Percentiles rank a stretch among this genome's conserved stretches.
Evolutionary conservation across 2,797 vertebrate genomes (phyloP).

Genomic region (Myripristis jacobus): DNA sequence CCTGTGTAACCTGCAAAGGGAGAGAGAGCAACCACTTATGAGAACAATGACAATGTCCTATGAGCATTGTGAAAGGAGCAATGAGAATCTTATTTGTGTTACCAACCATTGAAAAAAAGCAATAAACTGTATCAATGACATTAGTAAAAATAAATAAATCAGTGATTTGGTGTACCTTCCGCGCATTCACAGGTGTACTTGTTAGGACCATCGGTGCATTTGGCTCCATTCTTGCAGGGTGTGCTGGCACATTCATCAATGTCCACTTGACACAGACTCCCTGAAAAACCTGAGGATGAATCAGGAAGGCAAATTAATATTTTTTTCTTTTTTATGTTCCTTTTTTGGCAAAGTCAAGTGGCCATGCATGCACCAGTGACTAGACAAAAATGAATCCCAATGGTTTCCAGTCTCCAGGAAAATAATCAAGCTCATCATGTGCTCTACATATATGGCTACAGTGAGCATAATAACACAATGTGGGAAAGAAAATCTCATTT

Average conservation of each 20-base stretch:
- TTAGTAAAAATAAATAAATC: not conserved
- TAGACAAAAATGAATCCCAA: too few relatives aligned
- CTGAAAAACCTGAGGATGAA: constrained; percentile 88
- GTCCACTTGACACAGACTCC: constrained; percentile 93
- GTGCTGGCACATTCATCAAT: constrained; percentile 98
- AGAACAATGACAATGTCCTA: not conserved
- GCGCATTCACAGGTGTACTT: constrained; percentile 95
- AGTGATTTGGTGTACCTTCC: constrained; percentile 85
- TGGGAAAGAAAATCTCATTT: constrained; percentile 68
- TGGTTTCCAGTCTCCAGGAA: not conserved
- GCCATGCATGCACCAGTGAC: not conserved
- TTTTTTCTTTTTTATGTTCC: not conserved
- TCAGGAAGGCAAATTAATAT: constrained; percentile 2
- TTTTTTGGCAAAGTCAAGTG: not conserved
- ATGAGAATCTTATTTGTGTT: not conserved
- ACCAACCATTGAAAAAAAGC: not conserved
- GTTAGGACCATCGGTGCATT: constrained; percentile 95
- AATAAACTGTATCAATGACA: too few relatives aligned
- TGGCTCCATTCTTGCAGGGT: constrained; percentile 95
- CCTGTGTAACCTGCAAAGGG: constrained; percentile 89
- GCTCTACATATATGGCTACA: constrained; percentile 67
- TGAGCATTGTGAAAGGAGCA: not conserved
- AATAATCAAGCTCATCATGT: constrained; percentile 62
- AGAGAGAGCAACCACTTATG: not conserved
- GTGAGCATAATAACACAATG: constrained; percentile 17